Conservation (phyloP, 1,140 invertebrate species). For the Drosophila jambulina region DNA sequence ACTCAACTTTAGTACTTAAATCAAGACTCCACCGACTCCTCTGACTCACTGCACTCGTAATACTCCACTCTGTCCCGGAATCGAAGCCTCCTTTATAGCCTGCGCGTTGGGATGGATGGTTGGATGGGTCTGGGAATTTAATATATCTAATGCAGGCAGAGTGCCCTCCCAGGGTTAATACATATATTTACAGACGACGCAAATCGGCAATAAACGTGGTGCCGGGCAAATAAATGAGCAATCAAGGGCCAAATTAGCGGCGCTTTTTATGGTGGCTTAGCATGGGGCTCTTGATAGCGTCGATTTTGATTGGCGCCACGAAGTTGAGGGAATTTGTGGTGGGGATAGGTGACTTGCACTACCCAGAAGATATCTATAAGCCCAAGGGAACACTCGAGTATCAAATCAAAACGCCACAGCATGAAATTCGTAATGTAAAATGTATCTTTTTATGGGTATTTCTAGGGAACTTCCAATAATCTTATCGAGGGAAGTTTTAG, state of each 20-base stretch:
- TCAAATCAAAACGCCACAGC: neutral
- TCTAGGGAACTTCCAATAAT: neutral
- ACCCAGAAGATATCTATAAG: neutral
- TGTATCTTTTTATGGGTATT: constrained; percentile 6
- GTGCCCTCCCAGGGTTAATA: constrained; percentile 55
- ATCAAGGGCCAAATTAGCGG: constrained; percentile 74
- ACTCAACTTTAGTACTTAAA: constrained; percentile 23
- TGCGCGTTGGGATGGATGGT: neutral
- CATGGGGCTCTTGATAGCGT: constrained; percentile 54
- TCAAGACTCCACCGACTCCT: constrained; percentile 20
- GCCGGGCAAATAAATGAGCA: constrained; percentile 71
- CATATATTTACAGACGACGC: constrained; percentile 37
- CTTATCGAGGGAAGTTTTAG: neutral
- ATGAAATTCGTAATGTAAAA: constrained; percentile 3
- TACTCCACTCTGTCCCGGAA: neutral
- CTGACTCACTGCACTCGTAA: constrained; percentile 2
- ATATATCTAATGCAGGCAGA: constrained; percentile 69
- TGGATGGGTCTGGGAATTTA: constrained; percentile 37
- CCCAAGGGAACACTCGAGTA: constrained; percentile 1
- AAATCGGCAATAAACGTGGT: constrained; percentile 53
- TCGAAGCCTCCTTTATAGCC: constrained; percentile 29
- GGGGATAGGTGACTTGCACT: constrained; percentile 10
- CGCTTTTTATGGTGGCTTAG: constrained; percentile 62
- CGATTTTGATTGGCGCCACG: constrained; percentile 57
- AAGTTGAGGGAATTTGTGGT: neutral